A percentile compares a stretch with the other conserved stretches of the same genome.
phyloP scores from a whole-genome alignment of 2,888 invertebrate species.

The Resseliella maxima region DNA sequence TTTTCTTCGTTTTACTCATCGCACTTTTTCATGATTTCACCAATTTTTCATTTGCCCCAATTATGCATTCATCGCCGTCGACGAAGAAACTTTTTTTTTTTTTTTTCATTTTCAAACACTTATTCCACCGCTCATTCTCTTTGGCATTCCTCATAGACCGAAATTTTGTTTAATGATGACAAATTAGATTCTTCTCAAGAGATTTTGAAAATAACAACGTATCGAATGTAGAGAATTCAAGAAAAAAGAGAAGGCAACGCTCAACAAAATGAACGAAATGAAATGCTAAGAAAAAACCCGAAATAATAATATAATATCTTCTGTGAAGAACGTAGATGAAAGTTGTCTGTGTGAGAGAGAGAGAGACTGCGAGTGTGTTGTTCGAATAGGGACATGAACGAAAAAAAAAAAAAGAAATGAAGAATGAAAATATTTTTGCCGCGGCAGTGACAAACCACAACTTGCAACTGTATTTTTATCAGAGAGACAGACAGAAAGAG shows the following conservation, averaged over 20 bases:
- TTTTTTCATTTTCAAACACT: neutral
- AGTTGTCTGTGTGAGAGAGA: neutral
- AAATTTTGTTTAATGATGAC: conserved; percentile 44
- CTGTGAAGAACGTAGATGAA: neutral
- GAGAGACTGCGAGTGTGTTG: neutral
- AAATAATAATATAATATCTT: neutral
- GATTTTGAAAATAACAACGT: neutral
- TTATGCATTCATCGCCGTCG: neutral
- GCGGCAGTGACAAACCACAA: conserved; percentile 19
- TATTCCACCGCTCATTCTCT: neutral
- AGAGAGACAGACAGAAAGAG: neutral
- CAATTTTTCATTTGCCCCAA: conserved; percentile 5
- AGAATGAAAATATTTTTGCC: conserved; percentile 20
- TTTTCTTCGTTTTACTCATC: neutral
- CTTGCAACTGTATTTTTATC: neutral
- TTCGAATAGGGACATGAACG: neutral
- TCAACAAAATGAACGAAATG: neutral
- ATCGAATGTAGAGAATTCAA: neutral
- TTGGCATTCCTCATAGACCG: neutral
- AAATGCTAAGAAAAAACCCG: neutral
- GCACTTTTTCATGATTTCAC: neutral
- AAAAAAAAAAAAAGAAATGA: neutral
- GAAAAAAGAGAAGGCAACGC: neutral
- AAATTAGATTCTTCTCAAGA: conserved; percentile 38
- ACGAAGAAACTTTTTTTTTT: neutral